phyloP scores from a whole-genome alignment of 2,888 invertebrate species.

The Scelioninae gen. 1 region DNA sequence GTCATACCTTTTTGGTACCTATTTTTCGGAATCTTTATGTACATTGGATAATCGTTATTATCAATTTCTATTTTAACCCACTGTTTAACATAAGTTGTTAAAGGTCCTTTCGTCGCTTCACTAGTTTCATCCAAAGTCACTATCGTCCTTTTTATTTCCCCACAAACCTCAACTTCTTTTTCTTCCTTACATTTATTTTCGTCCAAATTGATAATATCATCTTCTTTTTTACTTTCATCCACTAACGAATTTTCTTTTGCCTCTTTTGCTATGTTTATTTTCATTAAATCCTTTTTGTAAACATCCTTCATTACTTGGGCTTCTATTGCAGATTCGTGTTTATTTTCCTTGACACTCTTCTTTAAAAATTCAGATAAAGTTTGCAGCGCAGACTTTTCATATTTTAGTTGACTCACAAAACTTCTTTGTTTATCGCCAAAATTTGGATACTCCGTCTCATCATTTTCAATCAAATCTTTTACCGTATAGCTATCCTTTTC shows the following conservation, averaged over 20 bases:
- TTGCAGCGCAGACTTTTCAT: slow-evolving; percentile 14
- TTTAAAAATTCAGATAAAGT: slow-evolving; percentile 78
- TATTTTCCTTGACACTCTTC: slow-evolving; percentile 67
- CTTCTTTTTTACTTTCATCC: neutral
- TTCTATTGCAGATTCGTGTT: slow-evolving; percentile 69
- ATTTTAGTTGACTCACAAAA: neutral
- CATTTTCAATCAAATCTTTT: neutral
- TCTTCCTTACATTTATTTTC: neutral
- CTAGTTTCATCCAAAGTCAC: too few relatives aligned
- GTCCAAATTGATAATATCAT: neutral
- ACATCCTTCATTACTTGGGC: slow-evolving; percentile 73
- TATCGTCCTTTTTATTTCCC: too few relatives aligned
- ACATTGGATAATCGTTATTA: slow-evolving; percentile 85
- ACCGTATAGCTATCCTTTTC: too few relatives aligned
- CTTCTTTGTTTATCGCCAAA: neutral
- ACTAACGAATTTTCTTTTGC: neutral
- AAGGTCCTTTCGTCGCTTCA: neutral
- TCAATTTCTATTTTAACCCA: slow-evolving; percentile 79
- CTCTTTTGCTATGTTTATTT: neutral
- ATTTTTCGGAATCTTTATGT: slow-evolving; percentile 89
- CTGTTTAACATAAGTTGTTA: slow-evolving; percentile 79
- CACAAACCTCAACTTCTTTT: neutral
- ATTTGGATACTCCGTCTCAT: neutral
- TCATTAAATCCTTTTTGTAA: slow-evolving; percentile 44
- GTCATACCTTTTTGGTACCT: slow-evolving; percentile 87